A percentile compares a stretch with the other conserved stretches of the same genome.
Conservation (phyloP, 1,140 invertebrate genomes). For the Aleiodes sp. region DNA sequence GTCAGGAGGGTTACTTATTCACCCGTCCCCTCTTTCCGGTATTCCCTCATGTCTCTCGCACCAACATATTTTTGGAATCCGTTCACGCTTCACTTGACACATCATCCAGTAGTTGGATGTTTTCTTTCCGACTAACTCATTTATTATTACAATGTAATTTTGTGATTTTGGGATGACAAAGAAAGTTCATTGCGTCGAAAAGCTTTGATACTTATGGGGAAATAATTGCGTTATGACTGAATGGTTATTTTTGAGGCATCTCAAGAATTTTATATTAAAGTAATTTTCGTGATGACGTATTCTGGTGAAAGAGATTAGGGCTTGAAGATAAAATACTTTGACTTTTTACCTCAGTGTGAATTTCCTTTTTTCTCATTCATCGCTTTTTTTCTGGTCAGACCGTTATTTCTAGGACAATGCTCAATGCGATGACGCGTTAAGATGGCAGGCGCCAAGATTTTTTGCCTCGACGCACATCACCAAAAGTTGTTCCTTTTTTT, state of each 20-base stretch:
- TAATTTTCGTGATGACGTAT: too few species aligned
- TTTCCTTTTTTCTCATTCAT: neutral
- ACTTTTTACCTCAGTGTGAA: neutral
- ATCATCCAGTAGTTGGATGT: neutral
- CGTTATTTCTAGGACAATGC: slow-evolving; percentile 16
- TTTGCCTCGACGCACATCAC: neutral
- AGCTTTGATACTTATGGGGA: too few species aligned
- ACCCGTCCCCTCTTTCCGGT: too few species aligned
- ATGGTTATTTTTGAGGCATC: too few species aligned
- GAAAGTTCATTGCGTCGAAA: too few species aligned
- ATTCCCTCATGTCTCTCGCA: neutral
- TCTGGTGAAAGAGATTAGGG: too few species aligned
- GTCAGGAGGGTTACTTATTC: neutral
- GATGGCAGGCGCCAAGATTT: neutral
- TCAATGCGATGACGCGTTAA: slow-evolving; percentile 9
- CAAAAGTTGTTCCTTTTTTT: slow-evolving; percentile 8
- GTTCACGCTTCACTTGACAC: neutral
- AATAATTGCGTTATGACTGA: too few species aligned
- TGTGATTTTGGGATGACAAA: too few species aligned
- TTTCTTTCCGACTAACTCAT: too few species aligned
- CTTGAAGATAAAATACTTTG: neutral
- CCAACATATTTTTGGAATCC: neutral
- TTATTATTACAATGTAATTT: too few species aligned
- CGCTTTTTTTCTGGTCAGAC: neutral
- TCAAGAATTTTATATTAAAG: too few species aligned